Base-by-base conservation (phyloP, 2,113 vertebrate genomes). In the Genyomyrus donnyi region DNA sequence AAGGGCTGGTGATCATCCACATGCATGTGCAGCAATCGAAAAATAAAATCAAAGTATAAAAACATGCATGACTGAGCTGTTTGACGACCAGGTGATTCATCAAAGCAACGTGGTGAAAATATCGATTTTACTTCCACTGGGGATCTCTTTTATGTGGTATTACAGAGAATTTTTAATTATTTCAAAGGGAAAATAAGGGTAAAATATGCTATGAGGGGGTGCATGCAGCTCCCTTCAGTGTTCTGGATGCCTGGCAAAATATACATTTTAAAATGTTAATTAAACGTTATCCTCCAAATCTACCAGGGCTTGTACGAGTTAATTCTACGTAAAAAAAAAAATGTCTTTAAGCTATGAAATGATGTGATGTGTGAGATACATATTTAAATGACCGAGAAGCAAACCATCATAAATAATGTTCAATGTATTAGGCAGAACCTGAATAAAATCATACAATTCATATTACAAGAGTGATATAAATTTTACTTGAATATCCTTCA, bases 101-200 rank as follows among this genome's bases (percentile, higher is more conserved):
- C 89, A 90, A 88, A 90, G 66, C 31, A 46, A 46, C 3, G 13
- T 49, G 46, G 66, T 19, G 48, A 58, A 90, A 90, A 90, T 90
- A 66, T 80, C 49, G 70, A 9, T 53, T 45, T 87, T 80, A 5
- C 13, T 88, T 24, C 66, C 15, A 5, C 42, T 19, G 19, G 15
- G 9, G 31, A 80, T 27, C n/a, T 48, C 85, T 80, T 77, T 90
- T 56, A 88, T 87, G 46, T n/a, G 13, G 52, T 46, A 87, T 90
- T 86, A 90, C 35, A 90, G 4, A 19, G 62, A 87, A 90, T 90
- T 83, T 46, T 90, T 83, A 39, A 90, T 80, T 24, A 56, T 15
- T 83, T 4, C 45, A 48, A 83, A 88, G 46, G 52, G n/a, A 53
- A 48, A 21, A 39, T 21, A 48, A 1, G 10, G 45, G 9, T 24